Conservation (phyloP, 2,113 vertebrate species). For the Larimichthys crocea region DNA sequence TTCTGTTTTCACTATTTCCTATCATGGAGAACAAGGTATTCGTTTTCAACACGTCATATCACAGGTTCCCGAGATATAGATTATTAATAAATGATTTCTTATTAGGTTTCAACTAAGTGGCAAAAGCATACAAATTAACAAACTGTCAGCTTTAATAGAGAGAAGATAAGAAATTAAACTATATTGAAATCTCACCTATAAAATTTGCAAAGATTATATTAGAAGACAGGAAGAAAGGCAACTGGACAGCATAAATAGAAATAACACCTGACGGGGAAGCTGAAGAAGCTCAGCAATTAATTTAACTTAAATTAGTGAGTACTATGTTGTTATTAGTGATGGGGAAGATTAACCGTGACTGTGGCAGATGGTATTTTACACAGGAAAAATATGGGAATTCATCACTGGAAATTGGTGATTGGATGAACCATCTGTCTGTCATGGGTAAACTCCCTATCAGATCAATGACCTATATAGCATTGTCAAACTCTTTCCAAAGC, state of each 20-base stretch:
- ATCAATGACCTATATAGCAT: too few species aligned
- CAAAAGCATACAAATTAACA: slow-evolving; percentile 1
- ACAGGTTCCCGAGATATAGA: too few species aligned
- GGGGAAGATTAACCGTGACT: too few species aligned
- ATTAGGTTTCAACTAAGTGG: not conserved
- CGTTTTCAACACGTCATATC: not conserved
- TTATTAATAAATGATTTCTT: not conserved
- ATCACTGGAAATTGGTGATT: too few species aligned
- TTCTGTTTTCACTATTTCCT: not conserved
- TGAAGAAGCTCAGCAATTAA: not conserved
- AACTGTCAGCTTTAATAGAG: not conserved
- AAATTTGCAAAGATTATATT: not conserved
- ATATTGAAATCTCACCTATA: not conserved
- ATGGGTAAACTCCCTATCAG: too few species aligned
- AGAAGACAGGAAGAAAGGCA: not conserved
- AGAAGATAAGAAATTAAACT: not conserved
- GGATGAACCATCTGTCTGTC: too few species aligned
- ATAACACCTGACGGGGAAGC: not conserved
- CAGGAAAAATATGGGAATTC: too few species aligned
- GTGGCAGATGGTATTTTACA: too few species aligned
- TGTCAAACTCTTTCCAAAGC: too few species aligned
- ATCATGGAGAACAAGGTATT: not conserved
- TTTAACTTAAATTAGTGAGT: not conserved
- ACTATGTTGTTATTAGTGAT: not conserved
- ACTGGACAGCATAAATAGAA: not conserved